Base-by-base conservation (phyloP, 2,113 vertebrate species). In the Odobenus rosmarus region DNA sequence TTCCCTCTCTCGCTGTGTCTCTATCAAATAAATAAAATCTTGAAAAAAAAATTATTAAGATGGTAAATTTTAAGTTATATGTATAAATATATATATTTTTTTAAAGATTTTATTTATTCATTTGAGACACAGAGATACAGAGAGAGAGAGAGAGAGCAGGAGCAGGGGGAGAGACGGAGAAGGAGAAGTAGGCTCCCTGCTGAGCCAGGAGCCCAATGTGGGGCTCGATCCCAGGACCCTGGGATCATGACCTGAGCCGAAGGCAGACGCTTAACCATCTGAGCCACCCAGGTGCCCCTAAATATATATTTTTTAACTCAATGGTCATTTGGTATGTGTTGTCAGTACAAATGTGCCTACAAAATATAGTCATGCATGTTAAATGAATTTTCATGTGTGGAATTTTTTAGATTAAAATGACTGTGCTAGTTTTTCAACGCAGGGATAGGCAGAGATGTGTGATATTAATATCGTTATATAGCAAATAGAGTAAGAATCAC, bases 361-460 rank as follows among this genome's bases (percentile, higher is more conserved):
- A 42, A 82, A 36, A 81, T 39, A 64, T 18, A 93, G 14, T 46
- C 33, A 90, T 36, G 16, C 33, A 19, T 85, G 21, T 64, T 67
- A 93, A 84, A 86, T 93, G 67, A 51, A 94, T 69, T 24, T 82
- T 79, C 69, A 82, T 49, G 21, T 82, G 24, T 69, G 3, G 0
- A 79, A 23, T 77, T 96, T 95, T 88, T 80, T 90, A 95, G 31
- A 88, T 77, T 94, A 88, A 96, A 89, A 81, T 79, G 85, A 74
- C 64, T 84, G 6, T 93, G 33, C 71, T 94, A 90, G 90, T 85
- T 92, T 87, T 96, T 97, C 67, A 96, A 19, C 23, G 31, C 57
- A 88, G 42, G 67, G 36, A 61, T 42, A 88, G 69, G 84, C 28
- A 46, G 64, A 84, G 31, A 71, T 95, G 16, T 59, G 42, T 79